Conservation (phyloP, 2,888 invertebrate genomes). For the Abscondita cerata region DNA sequence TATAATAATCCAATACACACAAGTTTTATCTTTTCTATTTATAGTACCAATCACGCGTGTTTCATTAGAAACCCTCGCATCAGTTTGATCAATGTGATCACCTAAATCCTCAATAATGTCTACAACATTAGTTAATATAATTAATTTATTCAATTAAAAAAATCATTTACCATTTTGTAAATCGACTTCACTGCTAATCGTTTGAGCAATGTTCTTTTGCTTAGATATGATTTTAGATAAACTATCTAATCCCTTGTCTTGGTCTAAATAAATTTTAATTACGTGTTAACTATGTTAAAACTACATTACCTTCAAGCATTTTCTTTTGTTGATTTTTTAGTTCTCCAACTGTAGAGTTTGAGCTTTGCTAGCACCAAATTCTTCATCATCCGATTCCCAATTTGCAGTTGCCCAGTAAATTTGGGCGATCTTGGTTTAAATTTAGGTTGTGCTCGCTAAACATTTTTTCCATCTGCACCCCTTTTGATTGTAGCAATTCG, state of each 20-base stretch:
- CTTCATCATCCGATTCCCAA: slow-evolving; percentile 59
- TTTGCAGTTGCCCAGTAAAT: slow-evolving; percentile 55
- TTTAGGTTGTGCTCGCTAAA: slow-evolving; percentile 57
- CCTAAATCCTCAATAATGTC: slow-evolving; percentile 79
- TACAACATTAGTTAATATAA: slow-evolving; percentile 51
- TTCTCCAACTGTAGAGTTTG: slow-evolving; percentile 59
- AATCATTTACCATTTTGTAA: slow-evolving; percentile 72
- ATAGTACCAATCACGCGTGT: slow-evolving; percentile 72
- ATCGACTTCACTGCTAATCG: slow-evolving; percentile 78
- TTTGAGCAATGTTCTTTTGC: slow-evolving; percentile 78
- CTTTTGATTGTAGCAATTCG: slow-evolving; percentile 67
- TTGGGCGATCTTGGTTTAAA: slow-evolving; percentile 49
- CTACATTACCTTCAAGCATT: slow-evolving; percentile 63
- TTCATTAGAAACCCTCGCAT: slow-evolving; percentile 70
- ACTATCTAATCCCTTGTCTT: slow-evolving; percentile 78
- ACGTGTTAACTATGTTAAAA: background rate
- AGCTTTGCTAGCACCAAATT: slow-evolving; percentile 56
- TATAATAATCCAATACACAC: slow-evolving; percentile 78
- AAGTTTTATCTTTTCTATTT: slow-evolving; percentile 73
- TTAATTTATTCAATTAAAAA: background rate
- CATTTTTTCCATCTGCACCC: slow-evolving; percentile 63
- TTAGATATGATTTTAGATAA: slow-evolving; percentile 76
- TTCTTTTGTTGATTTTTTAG: slow-evolving; percentile 66
- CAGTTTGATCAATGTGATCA: slow-evolving; percentile 74
- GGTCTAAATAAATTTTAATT: slow-evolving; percentile 62